Evolutionary conservation across 2,888 invertebrate species (phyloP), one percentile per base, ranked within the genome.

Genomic region (Heliconius erato): DNA sequence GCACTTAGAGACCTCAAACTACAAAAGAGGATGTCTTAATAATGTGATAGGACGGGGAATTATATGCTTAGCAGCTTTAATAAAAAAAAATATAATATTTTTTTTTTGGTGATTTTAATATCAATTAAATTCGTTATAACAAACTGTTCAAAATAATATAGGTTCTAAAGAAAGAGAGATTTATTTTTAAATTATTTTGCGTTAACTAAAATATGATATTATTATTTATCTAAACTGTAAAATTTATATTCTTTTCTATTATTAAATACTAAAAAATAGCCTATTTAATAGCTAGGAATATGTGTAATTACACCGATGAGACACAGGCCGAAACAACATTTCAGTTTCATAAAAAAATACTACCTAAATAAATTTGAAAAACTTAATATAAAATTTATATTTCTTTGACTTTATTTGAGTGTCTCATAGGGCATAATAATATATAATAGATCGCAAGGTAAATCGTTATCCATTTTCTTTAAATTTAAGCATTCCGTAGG

Each of bases 221-320:
- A 88, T 89, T 90, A 91, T 91, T 92, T 94, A 94, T 91, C 92
- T 94, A 92, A 89, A 88, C 89, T 91, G 91, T 92, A 93, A 92
- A 94, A 91, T 92, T 91, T 91, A 90, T 90, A 91, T 89, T 87
- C 89, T 89, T 87, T 90, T 88, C 65, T 89, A 90, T 88, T 88
- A 84, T 83, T 88, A 88, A 88, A 84, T 83, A 88, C 88, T 89
- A 89, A 83, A 84, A 86, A 81, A 82, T 90, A 89, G 86, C 85
- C 89, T 91, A 91, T 87, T 88, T 86, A 87, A 85, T 88, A 88
- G 86, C 86, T 89, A 88, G 87, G 85, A 87, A 86, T 84, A 85
- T 87, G 74, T 85, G 84, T 84, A 83, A 84, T 84, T 84, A 85
- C 84, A 85, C 79, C 84, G 81, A 85, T 79, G 82, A 68, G 79